phyloP scores from a whole-genome alignment of 2,797 vertebrate species.

The Loriculus beryllinus region DNA sequence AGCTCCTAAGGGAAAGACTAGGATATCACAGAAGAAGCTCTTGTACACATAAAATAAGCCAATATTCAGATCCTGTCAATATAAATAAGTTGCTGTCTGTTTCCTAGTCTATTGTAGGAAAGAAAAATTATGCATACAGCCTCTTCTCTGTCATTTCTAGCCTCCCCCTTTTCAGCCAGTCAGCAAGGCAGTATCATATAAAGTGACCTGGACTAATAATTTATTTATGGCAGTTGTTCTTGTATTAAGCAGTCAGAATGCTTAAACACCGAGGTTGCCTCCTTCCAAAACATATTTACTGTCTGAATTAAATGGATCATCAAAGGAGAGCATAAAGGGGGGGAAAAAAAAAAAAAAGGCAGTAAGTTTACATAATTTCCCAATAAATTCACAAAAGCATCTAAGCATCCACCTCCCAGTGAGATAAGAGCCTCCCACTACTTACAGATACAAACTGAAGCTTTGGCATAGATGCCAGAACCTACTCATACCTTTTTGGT shows the following conservation, averaged over 20 bases:
- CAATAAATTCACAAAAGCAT: not conserved
- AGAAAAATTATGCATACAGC: not conserved
- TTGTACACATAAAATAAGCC: constrained; percentile 34
- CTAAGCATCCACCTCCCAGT: not conserved
- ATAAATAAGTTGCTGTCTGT: not conserved
- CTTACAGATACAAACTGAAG: not conserved
- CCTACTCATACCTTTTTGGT: not conserved
- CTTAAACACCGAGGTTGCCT: not conserved
- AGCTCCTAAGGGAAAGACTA: constrained; percentile 46
- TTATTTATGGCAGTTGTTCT: not conserved
- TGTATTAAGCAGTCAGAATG: not conserved
- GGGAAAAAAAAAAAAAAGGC: accelerated
- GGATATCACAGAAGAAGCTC: constrained; percentile 43
- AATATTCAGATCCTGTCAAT: not conserved
- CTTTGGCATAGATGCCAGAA: not conserved
- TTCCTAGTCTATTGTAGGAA: not conserved
- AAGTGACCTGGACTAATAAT: not conserved
- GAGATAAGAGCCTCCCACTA: not conserved
- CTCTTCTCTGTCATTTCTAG: not conserved
- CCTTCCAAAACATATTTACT: not conserved
- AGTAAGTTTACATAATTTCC: not conserved
- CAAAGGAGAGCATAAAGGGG: not conserved
- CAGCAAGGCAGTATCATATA: accelerated
- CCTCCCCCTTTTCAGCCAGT: not conserved
- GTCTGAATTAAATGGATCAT: not conserved